These are phyloP conservation scores for Metalampra italica DNA, from an alignment of 2,888 invertebrate species.

Conservation along the genomic window DNA sequence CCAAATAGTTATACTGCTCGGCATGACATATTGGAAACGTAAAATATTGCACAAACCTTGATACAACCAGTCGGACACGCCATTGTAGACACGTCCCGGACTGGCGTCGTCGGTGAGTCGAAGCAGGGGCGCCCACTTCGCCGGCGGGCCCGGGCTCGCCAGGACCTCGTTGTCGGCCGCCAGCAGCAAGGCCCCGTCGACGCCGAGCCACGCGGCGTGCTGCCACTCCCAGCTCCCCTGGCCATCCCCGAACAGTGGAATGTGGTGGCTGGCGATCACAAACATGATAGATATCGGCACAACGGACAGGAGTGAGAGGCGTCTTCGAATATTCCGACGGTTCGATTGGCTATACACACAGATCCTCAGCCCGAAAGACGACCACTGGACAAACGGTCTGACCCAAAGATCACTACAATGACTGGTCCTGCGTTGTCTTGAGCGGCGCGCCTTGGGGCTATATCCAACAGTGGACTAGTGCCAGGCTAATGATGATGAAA, in stretches of 20 bases:
- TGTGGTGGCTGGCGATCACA: conserved; percentile 86
- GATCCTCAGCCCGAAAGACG: too few species aligned
- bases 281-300: not conserved
- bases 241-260: conserved; percentile 89
- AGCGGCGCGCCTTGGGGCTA: too few species aligned
- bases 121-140: conserved; percentile 80
- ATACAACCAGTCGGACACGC: conserved; percentile 97
- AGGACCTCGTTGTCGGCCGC: conserved; percentile 94
- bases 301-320: too few species aligned
- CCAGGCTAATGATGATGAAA: too few species aligned
- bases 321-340: too few species aligned
- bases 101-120: conserved; percentile 87
- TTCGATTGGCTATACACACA: too few species aligned
- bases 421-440: too few species aligned
- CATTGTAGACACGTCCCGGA: conserved; percentile 92
- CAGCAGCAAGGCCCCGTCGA: conserved; percentile 86
- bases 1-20: too few species aligned
- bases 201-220: conserved; percentile 90
- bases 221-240: conserved; percentile 85
- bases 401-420: too few species aligned
- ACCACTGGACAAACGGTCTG: too few species aligned
- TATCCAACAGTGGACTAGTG: too few species aligned
- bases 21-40: too few species aligned
- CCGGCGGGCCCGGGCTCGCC: conserved; percentile 85
- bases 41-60: conserved; percentile 83